These are phyloP conservation scores for Xylocampa areola DNA, from an alignment of 2,888 invertebrate species.

Conservation along the genomic window DNA sequence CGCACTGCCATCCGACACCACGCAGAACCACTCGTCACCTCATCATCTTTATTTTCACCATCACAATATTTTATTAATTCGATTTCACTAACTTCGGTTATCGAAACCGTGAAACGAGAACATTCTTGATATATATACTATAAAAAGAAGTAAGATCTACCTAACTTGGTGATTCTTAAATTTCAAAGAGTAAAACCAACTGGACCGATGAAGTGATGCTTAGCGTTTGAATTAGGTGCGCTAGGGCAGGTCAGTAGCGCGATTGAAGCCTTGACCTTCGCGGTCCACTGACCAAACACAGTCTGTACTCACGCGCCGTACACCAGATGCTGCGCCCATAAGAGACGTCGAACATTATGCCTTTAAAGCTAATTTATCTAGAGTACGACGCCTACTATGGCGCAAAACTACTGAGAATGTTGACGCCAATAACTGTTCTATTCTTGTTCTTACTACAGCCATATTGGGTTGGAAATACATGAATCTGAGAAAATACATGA, in stretches of 20 bases:
- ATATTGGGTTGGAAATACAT: constrained; percentile 11
- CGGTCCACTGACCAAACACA: constrained; percentile 82
- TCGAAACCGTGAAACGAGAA: constrained; percentile 77
- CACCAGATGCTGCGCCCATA: constrained; percentile 80
- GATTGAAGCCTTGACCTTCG: constrained; percentile 85
- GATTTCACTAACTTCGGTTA: constrained; percentile 78
- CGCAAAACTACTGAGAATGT: constrained; percentile 10
- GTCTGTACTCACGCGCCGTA: constrained; percentile 73
- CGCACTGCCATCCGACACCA: constrained; percentile 58
- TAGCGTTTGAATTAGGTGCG: constrained; percentile 56
- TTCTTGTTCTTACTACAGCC: constrained; percentile 9
- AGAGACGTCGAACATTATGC: constrained; percentile 63
- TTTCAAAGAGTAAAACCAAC: constrained; percentile 50
- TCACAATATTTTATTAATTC: constrained; percentile 61
- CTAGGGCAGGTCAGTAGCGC: constrained; percentile 73
- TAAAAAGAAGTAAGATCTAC: constrained; percentile 18
- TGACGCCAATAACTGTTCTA: neutral
- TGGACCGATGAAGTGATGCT: constrained; percentile 55
- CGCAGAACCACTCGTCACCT: constrained; percentile 53
- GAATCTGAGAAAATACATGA: too few species aligned
- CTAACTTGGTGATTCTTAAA: constrained; percentile 20
- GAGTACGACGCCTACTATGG: constrained; percentile 31
- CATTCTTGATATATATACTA: constrained; percentile 57
- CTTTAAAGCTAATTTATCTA: constrained; percentile 45
- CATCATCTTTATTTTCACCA: constrained; percentile 57